Evolutionary conservation across 1,140 invertebrate species (phyloP), one percentile per base, ranked within the genome.

Genomic region (Aphis craccivora): DNA sequence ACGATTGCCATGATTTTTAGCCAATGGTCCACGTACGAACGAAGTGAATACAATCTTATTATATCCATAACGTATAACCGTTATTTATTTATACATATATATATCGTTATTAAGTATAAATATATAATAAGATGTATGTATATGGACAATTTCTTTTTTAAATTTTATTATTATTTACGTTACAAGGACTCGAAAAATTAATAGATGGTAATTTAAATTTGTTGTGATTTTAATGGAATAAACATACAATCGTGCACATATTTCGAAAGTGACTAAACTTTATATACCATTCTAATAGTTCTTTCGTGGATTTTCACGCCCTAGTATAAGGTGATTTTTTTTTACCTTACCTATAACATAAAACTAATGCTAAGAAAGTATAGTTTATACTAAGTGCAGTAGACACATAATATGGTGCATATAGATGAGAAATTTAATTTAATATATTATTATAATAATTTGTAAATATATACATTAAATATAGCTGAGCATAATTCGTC

Each of bases 81-180:
- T 14, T n/a, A 5, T n/a, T 45, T 45, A 45, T 67, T n/a, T 9
- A 60, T 0, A 67, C n/a, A 11, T 67, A 67, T 9, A 60, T 0
- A 67, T 67, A 11, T 67, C 60, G 11, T 67, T 11, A n/a, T 30
- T 67, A 30, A 25, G 4, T 14, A 67, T n/a, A 67, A 67, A 67
- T n/a, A 3, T 67, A 30, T 67, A 67, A 67, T 67, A n/a, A n/a
- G 11, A 14, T 30, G 11, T n/a, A 67, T 30, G 5, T n/a, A 4
- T 76, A n/a, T n/a, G 4, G 30, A 67, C 55, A 67, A 76, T 76
- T n/a, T 18, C 30, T 76, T 76, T 76, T 67, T 76, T 76, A n/a
- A 76, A n/a, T n/a, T 76, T n/a, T n/a, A 76, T 76, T n/a, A 76
- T 76, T n/a, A 76, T 76, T 76, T 76, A n/a, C 60, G 60, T n/a